Percentiles rank a stretch among this genome's conserved stretches.
Evolutionary conservation across 2,797 vertebrate species (phyloP).

Genomic region (Salarias fasciatus): DNA sequence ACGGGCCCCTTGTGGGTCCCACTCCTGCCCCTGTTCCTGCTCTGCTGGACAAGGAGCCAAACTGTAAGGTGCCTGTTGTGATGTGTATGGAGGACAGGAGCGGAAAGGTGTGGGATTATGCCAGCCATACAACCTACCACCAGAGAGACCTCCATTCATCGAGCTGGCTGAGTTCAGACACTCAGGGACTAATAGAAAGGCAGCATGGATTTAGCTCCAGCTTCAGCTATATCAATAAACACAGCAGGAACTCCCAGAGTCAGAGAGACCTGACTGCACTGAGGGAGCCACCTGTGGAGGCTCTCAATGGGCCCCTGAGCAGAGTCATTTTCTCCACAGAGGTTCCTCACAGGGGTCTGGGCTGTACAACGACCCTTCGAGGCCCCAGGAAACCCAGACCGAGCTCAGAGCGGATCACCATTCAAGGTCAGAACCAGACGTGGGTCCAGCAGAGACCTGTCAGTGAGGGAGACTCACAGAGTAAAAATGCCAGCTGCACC

Average conservation of each 20-base stretch:
- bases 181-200: constrained; percentile 58
- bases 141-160: constrained; percentile 66
- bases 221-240: constrained; percentile 63
- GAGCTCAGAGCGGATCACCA: constrained; percentile 26
- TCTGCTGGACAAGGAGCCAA: constrained; percentile 57
- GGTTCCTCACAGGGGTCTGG: constrained; percentile 58
- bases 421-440: constrained; percentile 50
- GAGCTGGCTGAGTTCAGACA: constrained; percentile 61
- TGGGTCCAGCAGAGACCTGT: constrained; percentile 37
- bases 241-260: constrained; percentile 63
- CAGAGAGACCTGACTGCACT: constrained; percentile 61
- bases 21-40: constrained; percentile 42
- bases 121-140: constrained; percentile 48
- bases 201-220: constrained; percentile 60
- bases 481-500: constrained; percentile 47
- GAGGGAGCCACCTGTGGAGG: constrained; percentile 61
- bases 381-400: constrained; percentile 51
- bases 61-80: constrained; percentile 64
- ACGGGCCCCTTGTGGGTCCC: constrained; percentile 57
- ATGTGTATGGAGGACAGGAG: constrained; percentile 58
- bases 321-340: constrained; percentile 76
- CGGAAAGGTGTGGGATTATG: constrained; percentile 67
- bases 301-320: constrained; percentile 54
- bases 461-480: constrained; percentile 23
- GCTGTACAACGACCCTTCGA: constrained; percentile 39